phyloP scores from a whole-genome alignment of 2,113 vertebrate genomes.

The Catagonus wagneri region DNA sequence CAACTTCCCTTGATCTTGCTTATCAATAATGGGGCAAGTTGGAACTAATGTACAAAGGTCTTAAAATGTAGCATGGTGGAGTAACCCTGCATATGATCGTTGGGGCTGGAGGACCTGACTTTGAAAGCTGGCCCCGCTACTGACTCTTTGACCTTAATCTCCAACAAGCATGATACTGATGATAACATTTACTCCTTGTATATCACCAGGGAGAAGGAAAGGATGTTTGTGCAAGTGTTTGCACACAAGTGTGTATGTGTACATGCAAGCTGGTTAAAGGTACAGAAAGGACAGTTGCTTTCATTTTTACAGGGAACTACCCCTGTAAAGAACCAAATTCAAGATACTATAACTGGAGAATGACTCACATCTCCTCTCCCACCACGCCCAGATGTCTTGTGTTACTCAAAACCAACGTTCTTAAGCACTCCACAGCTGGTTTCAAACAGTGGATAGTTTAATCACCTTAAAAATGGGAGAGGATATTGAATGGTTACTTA shows the following conservation, averaged over 20 bases:
- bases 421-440: background rate
- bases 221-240: background rate
- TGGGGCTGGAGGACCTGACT: background rate
- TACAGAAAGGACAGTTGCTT: background rate
- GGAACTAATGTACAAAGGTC: background rate
- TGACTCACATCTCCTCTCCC: background rate
- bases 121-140: background rate
- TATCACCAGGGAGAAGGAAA: background rate
- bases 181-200: background rate
- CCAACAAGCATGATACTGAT: background rate
- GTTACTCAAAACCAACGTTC: background rate
- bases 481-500: background rate
- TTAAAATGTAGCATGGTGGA: background rate
- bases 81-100: background rate
- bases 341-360: background rate
- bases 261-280: background rate
- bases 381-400: background rate
- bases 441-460: conserved; percentile 26
- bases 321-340: background rate
- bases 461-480: background rate
- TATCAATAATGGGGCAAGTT: background rate
- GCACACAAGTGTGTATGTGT: no score
- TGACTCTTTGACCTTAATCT: background rate
- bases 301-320: background rate
- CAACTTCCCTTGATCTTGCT: background rate